Base-by-base conservation (phyloP, 2,888 invertebrate species). In the Leptarthrus brevirostris region DNA sequence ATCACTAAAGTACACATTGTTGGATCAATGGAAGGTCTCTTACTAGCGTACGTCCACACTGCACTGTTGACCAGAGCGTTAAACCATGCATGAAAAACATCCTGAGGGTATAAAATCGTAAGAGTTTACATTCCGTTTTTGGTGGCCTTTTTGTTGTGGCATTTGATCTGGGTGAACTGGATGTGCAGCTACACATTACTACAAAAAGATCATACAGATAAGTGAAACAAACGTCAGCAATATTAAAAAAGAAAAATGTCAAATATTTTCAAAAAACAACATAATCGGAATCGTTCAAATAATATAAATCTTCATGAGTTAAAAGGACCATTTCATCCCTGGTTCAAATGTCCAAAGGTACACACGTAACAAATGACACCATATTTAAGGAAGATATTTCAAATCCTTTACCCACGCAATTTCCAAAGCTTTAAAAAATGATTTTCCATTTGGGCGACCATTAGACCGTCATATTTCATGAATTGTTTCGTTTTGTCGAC, bases 401-500 rank as follows among this genome's bases (percentile, higher is more conserved):
- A 36, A 40, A 40, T 36, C n/a, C 36, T 61, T 61, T n/a, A 20
- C 16, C 40, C 20, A 18, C 12, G 8, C 16, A n/a, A 58, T 12
- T 16, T 36, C 3, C 30, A 18, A 18, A 36, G 18, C 10, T 61
- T 12, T 61, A 58, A 58, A 58, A 58, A 58, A 58, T 36, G 58
- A 18, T 18, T 36, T 58, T 58, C 58, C 58, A 58, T 34, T 26
- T 58, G 36, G 36, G 10, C 34, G 58, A 58, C 36, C 58, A 58
- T 34, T 18, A 18, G 18, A 58, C 34, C 18, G 58, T 58, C 58
- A 58, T 58, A 34, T 58, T 58, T 58, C 36, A 58, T 14, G 58
- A 58, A 58, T 58, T 58, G 58, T 58, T 58, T 36, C 36, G 34
- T 30, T 58, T 34, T 58, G 58, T 58, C 58, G 36, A 58, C 58